These are phyloP conservation scores for Eleutherodactylus coqui DNA, from an alignment of 2,797 vertebrate species.

Conservation along the genomic window DNA sequence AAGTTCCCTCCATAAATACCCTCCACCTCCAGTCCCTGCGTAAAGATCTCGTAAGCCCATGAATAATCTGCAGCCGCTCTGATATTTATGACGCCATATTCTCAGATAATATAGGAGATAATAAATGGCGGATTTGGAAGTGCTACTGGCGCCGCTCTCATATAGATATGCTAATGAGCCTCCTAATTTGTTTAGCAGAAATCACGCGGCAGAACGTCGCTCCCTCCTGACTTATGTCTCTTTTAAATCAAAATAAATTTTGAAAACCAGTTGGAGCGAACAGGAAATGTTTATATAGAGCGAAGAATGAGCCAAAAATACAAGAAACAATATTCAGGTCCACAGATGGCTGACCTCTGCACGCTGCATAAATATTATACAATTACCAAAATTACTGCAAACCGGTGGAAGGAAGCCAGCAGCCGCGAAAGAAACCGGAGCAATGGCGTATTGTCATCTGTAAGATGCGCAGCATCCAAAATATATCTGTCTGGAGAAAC, in stretches of 20 bases:
- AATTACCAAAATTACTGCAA: constrained; percentile 61
- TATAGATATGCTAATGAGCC: constrained; percentile 47
- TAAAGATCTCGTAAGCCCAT: too few species aligned
- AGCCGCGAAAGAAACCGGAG: constrained; percentile 16
- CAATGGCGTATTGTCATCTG: constrained; percentile 36
- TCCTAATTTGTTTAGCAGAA: constrained; percentile 51
- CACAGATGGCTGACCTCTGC: constrained; percentile 61
- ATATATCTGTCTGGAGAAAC: neutral
- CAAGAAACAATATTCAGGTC: constrained; percentile 58
- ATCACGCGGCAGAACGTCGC: constrained; percentile 17
- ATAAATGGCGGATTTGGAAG: constrained; percentile 26
- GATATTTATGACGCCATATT: constrained; percentile 38
- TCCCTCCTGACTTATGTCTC: constrained; percentile 53
- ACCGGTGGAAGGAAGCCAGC: constrained; percentile 51
- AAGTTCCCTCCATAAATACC: neutral
- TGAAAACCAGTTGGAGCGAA: constrained; percentile 56
- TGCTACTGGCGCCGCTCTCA: neutral
- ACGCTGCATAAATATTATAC: constrained; percentile 61
- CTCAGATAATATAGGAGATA: constrained; percentile 33
- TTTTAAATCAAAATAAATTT: constrained; percentile 60
- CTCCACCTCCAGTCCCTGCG: too few species aligned
- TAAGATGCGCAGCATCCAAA: neutral
- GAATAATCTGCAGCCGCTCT: constrained; percentile 21
- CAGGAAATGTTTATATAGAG: constrained; percentile 56
- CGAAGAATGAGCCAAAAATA: constrained; percentile 53